Percentiles rank a stretch among this genome's conserved stretches.
phyloP scores from a whole-genome alignment of 2,797 vertebrate genomes.

The Spinus pinus region DNA sequence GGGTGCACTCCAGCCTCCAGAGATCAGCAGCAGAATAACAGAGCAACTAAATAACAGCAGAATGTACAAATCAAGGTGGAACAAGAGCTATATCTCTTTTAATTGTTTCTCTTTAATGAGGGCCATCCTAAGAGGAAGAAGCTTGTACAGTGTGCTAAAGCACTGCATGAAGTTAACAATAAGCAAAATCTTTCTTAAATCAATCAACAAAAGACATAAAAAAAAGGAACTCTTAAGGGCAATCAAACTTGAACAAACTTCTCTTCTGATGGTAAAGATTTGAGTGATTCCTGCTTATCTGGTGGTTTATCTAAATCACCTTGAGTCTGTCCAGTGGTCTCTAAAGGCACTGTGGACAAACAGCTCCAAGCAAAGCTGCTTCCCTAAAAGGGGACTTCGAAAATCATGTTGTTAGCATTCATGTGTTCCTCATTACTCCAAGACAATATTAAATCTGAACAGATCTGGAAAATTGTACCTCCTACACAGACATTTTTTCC shows the following conservation, averaged over 20 bases:
- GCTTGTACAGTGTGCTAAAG: background rate
- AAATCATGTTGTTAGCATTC: background rate
- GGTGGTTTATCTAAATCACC: background rate
- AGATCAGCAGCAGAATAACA: background rate
- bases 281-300: background rate
- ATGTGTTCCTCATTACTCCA: slow-evolving; percentile 8
- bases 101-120: background rate
- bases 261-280: background rate
- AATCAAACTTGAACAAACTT: background rate
- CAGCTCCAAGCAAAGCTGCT: background rate
- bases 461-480: slow-evolving; percentile 9
- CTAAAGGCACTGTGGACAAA: background rate
- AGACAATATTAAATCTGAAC: background rate
- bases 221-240: background rate
- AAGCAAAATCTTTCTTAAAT: background rate
- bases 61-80: background rate
- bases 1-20: background rate
- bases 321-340: background rate
- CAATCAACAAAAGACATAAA: background rate
- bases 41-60: background rate
- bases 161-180: background rate
- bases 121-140: background rate
- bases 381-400: background rate
- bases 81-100: background rate
- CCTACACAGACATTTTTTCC: slow-evolving; percentile 27